Evolutionary conservation across 1,140 invertebrate species (phyloP), one percentile per base, ranked within the genome.

Genomic region (Macrobrachium nipponense): DNA sequence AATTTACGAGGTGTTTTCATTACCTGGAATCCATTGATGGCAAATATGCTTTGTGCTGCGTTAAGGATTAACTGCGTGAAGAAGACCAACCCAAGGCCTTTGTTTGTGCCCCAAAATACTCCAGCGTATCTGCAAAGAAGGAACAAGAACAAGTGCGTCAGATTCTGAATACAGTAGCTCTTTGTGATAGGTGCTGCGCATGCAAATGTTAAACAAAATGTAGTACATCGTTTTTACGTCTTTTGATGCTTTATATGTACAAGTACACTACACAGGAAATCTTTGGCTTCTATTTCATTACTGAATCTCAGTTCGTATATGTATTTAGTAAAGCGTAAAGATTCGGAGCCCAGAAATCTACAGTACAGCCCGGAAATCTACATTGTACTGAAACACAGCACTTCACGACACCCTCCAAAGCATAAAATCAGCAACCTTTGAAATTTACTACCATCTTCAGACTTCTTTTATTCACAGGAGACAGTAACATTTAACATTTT

Each of bases 91-190:
- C 95, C 95, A 89, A 96, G 93, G 62, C 94, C 93, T 91, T 97
- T 96, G 90, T 96, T 96, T 79, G 94, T 95, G 20, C 94, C 94
- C 96, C 96, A 97, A 89, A 96, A 97, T 0, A 96, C 94, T 5
- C 95, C 94, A 14, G 96, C 94, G 92, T 97, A 96, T 82, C 88
- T 89, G 82, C 17, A 23, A 75, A 17, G 59, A 76, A 76, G 20
- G n/a, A 18, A 60, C 0, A 0, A 75, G 10, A 20, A 60, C 17
- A 18, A 14, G n/a, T n/a, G n/a, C n/a, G n/a, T n/a, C n/a, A n/a
- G n/a, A n/a, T n/a, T n/a, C n/a, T n/a, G n/a, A n/a, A n/a, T n/a
- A n/a, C n/a, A n/a, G n/a, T n/a, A n/a, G n/a, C n/a, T n/a, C n/a
- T n/a, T n/a, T n/a, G n/a, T n/a, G n/a, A n/a, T n/a, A n/a, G 62